Evolutionary conservation across 2,113 vertebrate species (phyloP), one percentile per base, ranked within the genome.

Genomic region (Grallaria varia): DNA sequence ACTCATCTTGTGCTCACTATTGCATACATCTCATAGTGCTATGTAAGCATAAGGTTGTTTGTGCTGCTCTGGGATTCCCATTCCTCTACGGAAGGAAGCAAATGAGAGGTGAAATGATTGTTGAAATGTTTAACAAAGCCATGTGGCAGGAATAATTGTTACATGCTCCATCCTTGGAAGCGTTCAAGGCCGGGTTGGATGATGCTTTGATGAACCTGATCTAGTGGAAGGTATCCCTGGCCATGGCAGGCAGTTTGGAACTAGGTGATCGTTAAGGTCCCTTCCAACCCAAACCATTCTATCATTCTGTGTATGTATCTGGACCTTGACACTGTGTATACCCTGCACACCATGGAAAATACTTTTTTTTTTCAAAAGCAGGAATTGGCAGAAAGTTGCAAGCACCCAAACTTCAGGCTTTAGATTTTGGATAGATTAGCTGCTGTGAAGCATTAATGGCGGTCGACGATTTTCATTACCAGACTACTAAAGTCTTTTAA

Each of bases 1-100:
- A 23, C 39, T 78, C 42, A 40, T 23, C 28, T 75, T 35, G 16
- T 0, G 0, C 52, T 89, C 79, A 20, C 10, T 4, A 1, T 40
- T 20, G 31, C 28, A 16, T 21, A 10, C 16, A 22, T 31, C 40
- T 58, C 0, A 0, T 35, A 31, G 12, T n/a, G 7, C 44, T 47
- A 1, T 7, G 37, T 18, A 21, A 71, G 33, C 23, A 3, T 63
- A 16, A 52, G 6, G 27, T 20, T 52, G 8, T 2, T 62, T 64
- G 37, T 76, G 58, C 47, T 75, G 35, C 44, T 88, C 49, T 56
- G 37, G 33, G 44, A 59, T 22, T 13, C 20, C 16, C 23, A 1
- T 49, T 93, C 23, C 50, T 63, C 35, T 76, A 1, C 0, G 2
- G 40, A 92, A 68, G 19, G 40, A 69, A 93, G 63, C 2, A 25